Percentiles rank a stretch among this genome's conserved stretches.
phyloP scores from a whole-genome alignment of 2,888 invertebrate species.

The Campaea margaritaria region DNA sequence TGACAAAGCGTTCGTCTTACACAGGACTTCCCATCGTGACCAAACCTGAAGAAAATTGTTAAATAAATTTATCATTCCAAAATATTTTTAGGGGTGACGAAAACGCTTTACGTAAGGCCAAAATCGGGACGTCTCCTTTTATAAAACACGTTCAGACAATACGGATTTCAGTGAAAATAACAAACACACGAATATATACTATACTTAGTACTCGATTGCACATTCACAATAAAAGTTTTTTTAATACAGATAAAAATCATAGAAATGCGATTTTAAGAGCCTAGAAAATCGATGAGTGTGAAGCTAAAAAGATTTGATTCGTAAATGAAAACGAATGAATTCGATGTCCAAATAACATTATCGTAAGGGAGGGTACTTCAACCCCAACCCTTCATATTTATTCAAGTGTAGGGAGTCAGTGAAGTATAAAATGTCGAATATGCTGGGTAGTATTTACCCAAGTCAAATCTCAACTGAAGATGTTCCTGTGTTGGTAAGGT shows the following conservation, averaged over 20 bases:
- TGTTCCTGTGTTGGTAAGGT: neutral
- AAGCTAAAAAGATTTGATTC: neutral
- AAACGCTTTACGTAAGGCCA: too few relatives aligned
- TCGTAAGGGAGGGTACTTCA: slow-evolving; percentile 1
- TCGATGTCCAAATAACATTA: slow-evolving; percentile 24
- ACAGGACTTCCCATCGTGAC: slow-evolving; percentile 87
- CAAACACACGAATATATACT: too few relatives aligned
- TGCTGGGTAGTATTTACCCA: slow-evolving; percentile 19
- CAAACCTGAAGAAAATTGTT: slow-evolving; percentile 76
- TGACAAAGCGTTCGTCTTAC: slow-evolving; percentile 89
- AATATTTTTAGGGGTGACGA: too few relatives aligned
- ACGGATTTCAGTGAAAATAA: too few relatives aligned
- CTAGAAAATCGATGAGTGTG: too few relatives aligned
- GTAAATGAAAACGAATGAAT: neutral
- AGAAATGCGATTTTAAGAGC: neutral
- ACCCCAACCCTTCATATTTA: slow-evolving; percentile 15
- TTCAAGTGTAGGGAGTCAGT: slow-evolving; percentile 30
- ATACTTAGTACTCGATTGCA: too few relatives aligned
- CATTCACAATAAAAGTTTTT: too few relatives aligned
- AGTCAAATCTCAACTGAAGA: slow-evolving; percentile 23
- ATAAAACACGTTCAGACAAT: too few relatives aligned
- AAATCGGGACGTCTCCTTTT: too few relatives aligned
- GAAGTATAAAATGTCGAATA: slow-evolving; percentile 29
- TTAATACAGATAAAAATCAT: neutral
- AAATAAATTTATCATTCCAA: too few relatives aligned